Evolutionary conservation across 1,140 invertebrate species (phyloP).

Genomic region (Drepana arcuata): DNA sequence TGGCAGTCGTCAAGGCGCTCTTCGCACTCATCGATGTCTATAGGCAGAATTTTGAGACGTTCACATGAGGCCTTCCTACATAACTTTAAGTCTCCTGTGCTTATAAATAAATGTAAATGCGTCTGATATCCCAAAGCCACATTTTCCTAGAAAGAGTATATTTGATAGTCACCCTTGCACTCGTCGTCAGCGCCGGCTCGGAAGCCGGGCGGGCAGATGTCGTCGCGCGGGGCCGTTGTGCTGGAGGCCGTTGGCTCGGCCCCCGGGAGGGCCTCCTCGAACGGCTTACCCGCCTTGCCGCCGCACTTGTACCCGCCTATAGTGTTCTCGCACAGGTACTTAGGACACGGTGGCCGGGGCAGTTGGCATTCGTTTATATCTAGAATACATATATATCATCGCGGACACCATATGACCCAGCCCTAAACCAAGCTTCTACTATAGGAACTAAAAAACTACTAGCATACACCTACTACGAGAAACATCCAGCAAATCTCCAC

Average conservation of each 20-base stretch:
- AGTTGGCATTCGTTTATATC: constrained; percentile 82
- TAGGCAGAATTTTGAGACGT: not conserved
- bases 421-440: no score
- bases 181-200: constrained; percentile 73
- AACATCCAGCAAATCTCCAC: no score
- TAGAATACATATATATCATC: constrained; percentile 32
- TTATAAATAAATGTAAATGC: no score
- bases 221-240: constrained; percentile 39
- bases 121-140: not conserved
- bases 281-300: constrained; percentile 56
- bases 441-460: no score
- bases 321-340: constrained; percentile 79
- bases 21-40: constrained; percentile 82
- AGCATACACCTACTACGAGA: no score
- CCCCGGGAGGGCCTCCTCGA: constrained; percentile 24
- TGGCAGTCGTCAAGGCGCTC: constrained; percentile 76
- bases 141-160: no score
- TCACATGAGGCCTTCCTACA: no score
- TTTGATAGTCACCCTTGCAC: constrained; percentile 76
- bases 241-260: constrained; percentile 22
- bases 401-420: not conserved
- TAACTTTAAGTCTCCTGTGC: no score
- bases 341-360: constrained; percentile 73
- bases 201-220: constrained; percentile 78
- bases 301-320: constrained; percentile 78